A percentile compares a stretch with the other conserved stretches of the same genome.
phyloP scores from a whole-genome alignment of 2,888 invertebrate species.

The Chydorus sphaericus region DNA sequence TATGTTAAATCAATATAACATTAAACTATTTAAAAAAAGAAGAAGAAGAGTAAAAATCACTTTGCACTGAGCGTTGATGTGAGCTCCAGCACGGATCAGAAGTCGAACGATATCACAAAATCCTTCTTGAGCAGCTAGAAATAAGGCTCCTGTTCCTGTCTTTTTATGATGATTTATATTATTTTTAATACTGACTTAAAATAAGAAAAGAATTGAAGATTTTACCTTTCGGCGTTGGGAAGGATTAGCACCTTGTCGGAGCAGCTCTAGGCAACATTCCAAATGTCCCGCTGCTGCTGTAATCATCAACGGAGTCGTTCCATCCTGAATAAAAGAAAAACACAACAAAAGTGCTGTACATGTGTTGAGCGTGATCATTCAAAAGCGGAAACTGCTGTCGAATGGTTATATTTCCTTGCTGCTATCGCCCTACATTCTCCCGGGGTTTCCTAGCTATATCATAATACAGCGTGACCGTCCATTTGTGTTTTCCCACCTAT shows the following conservation, averaged over 20 bases:
- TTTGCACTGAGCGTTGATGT: slow-evolving; percentile 61
- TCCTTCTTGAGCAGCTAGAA: slow-evolving; percentile 88
- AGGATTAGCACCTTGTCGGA: slow-evolving; percentile 83
- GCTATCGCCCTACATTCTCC: no score
- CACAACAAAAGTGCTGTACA: background rate
- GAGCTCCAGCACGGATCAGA: slow-evolving; percentile 61
- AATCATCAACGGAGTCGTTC: slow-evolving; percentile 81
- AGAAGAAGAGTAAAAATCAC: slow-evolving; percentile 35
- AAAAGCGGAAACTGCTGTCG: no score
- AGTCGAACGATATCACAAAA: slow-evolving; percentile 65
- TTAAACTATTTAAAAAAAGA: slow-evolving; percentile 4
- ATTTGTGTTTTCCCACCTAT: no score
- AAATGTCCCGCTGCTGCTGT: slow-evolving; percentile 81
- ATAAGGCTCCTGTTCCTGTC: slow-evolving; percentile 84
- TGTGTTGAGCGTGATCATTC: no score
- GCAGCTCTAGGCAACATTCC: slow-evolving; percentile 68
- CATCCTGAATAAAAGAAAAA: slow-evolving; percentile 47
- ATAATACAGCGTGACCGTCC: no score
- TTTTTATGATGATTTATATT: slow-evolving; percentile 25
- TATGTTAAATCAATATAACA: slow-evolving; percentile 25
- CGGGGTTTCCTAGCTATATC: no score
- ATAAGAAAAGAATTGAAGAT: background rate
- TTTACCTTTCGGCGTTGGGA: slow-evolving; percentile 54
- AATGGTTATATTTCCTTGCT: no score
- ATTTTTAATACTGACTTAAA: background rate